Evolutionary conservation across 2,113 vertebrate species (phyloP), one percentile per base, ranked within the genome.

Genomic region (Gymnorhina tibicen): DNA sequence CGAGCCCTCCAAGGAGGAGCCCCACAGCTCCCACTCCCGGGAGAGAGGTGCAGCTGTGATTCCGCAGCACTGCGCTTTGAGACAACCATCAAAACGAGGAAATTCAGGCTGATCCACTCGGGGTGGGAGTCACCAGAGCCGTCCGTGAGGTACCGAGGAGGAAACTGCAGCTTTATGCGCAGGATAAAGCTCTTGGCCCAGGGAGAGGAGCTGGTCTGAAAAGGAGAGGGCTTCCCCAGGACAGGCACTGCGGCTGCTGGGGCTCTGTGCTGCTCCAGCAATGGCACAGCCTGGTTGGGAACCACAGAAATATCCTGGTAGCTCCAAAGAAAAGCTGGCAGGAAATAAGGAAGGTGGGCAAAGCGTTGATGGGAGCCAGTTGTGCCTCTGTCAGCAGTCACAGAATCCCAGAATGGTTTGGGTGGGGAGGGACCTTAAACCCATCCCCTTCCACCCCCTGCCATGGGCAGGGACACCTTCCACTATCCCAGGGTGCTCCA

Each of bases 391-490:
- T 27, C 23, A 74, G 47, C 42, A 69, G 8, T 23, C 47, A 55
- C 12, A 30, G 47, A 39, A 8, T 22, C 37, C 1, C 1, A 2
- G 63, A 24, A 30, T 14, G 22, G n/a, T 19, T 62, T 55, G n/a
- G 32, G 8, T 22, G 23, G 15, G 3, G 2, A 55, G 26, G n/a
- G 21, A 41, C 11, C 5, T 32, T 9, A 62, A 27, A 62, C 5
- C 0, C 47, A 67, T 14, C 28, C 28, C 10, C 6, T 35, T 0
- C 24, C 39, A 53, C 4, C 3, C 12, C 26, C 8, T 55, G 47
- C 26, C 26, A 27, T 11, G 47, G 13, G 17, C 30, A 76, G 47
- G 17, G 26, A 32, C 41, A 32, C 8, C 30, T 69, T 0, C 63
- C 55, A 41, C 8, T 10, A 0, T 3, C 11, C 20, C 62, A 47